Conservation (phyloP, 2,113 vertebrate genomes). For the Sardina pilchardus region DNA sequence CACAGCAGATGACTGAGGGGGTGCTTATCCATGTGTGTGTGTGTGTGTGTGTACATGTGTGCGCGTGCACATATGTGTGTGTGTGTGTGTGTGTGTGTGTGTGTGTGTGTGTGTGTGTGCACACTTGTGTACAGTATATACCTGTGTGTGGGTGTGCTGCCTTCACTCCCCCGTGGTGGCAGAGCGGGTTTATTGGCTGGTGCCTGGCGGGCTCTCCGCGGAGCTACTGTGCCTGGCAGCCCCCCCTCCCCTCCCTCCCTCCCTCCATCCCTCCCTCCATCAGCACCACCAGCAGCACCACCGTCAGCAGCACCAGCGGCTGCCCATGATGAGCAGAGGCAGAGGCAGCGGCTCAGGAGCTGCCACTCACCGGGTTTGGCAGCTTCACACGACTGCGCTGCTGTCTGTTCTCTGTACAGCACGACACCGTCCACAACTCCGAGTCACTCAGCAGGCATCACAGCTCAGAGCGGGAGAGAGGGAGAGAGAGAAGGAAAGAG, state of each 20-base stretch:
- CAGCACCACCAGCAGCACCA: too few species aligned
- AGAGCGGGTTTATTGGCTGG: not conserved
- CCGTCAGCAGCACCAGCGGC: not conserved
- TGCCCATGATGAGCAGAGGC: not conserved
- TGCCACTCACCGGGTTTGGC: not conserved
- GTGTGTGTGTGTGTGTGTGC: not conserved
- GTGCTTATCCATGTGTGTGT: not conserved
- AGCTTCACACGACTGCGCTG: not conserved
- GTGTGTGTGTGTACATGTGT: not conserved
- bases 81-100: not conserved
- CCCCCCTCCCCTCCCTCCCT: not conserved
- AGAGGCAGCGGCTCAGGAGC: not conserved
- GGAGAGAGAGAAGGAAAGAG: not conserved
- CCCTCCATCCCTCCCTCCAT: too few species aligned
- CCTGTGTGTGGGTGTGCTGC: not conserved
- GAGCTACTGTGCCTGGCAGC: not conserved
- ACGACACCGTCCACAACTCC: not conserved
- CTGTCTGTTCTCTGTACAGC: not conserved
- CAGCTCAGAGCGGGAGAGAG: slow-evolving; percentile 23
- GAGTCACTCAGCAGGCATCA: not conserved
- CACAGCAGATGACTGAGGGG: too few species aligned
- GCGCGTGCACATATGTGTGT: not conserved
- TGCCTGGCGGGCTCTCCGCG: not conserved
- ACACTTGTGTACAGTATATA: not conserved
- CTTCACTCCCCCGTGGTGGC: not conserved